These are phyloP conservation scores for Paratrypauchen microcephalus DNA, from an alignment of 2,797 vertebrate genomes.

Conservation along the genomic window DNA sequence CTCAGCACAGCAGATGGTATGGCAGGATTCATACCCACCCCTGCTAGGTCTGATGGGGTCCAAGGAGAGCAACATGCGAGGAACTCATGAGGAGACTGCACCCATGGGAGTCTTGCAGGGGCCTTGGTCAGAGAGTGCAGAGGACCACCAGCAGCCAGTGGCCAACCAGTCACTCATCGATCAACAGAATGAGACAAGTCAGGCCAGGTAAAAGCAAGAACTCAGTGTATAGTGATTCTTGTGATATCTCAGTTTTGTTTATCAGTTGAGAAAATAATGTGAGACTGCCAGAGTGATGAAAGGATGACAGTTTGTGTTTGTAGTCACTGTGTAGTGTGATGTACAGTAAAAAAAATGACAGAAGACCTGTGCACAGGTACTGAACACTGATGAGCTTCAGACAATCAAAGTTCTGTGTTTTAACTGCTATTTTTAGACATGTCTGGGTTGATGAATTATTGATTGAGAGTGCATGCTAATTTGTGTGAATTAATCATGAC, in stretches of 20 bases:
- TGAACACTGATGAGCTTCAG: conserved; percentile 58
- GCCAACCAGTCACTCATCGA: conserved; percentile 71
- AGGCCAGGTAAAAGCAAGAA: conserved; percentile 65
- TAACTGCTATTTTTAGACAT: conserved; percentile 76
- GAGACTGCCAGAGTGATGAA: conserved; percentile 51
- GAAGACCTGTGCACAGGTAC: conserved; percentile 52
- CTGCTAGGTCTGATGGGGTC: conserved; percentile 68
- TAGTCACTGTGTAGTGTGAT: conserved; percentile 48
- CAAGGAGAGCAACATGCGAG: conserved; percentile 42
- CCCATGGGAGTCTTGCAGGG: conserved; percentile 57
- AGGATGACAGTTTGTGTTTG: conserved; percentile 61
- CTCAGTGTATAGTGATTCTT: conserved; percentile 18
- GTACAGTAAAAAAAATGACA: conserved; percentile 62
- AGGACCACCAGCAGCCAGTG: conserved; percentile 68
- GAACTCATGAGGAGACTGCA: conserved; percentile 40
- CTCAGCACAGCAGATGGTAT: conserved; percentile 59
- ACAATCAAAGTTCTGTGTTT: conserved; percentile 74
- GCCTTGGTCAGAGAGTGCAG: conserved; percentile 67
- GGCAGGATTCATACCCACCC: conserved; percentile 71
- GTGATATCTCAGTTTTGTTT: conserved; percentile 34
- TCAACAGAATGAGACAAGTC: conserved; percentile 69
- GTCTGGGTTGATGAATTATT: conserved; percentile 74
- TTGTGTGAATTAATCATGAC: conserved; percentile 78
- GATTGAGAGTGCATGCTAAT: conserved; percentile 73
- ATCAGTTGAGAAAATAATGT: conserved; percentile 40